Conservation (phyloP, 2,888 invertebrate genomes). For the Brachypalpus laphriformis region DNA sequence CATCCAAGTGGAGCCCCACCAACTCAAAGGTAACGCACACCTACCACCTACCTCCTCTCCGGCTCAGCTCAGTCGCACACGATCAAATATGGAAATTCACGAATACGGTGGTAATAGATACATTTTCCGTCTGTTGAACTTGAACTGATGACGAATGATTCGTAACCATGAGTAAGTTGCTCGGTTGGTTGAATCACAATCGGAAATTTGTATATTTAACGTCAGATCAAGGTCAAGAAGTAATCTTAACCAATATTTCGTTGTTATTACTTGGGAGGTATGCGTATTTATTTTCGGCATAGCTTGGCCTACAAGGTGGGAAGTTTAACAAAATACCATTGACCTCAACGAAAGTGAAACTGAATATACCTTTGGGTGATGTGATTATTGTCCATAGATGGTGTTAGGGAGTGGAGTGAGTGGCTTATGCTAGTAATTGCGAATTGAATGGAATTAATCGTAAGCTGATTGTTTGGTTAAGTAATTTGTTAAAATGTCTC, state of each 20-base stretch:
- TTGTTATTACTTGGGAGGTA: neutral
- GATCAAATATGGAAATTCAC: neutral
- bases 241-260: neutral
- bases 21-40: neutral
- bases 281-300: neutral
- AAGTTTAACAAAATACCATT: constrained; percentile 1
- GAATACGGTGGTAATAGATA: neutral
- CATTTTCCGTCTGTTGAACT: constrained; percentile 64
- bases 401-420: constrained; percentile 6
- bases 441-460: constrained; percentile 10
- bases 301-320: neutral
- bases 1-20: neutral
- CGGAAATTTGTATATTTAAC: neutral
- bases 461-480: neutral
- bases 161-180: constrained; percentile 44
- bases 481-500: constrained; percentile 3
- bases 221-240: constrained; percentile 44
- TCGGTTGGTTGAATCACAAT: constrained; percentile 19
- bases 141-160: constrained; percentile 53
- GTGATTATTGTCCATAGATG: constrained; percentile 1
- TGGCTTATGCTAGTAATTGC: constrained; percentile 15
- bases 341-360: constrained; percentile 37
- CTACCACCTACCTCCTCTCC: neutral
- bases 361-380: constrained; percentile 6
- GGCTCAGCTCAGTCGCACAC: neutral